Evolutionary conservation across 1,140 invertebrate species (phyloP), one percentile per base, ranked within the genome.

Genomic region (Aleiodes sp.): DNA sequence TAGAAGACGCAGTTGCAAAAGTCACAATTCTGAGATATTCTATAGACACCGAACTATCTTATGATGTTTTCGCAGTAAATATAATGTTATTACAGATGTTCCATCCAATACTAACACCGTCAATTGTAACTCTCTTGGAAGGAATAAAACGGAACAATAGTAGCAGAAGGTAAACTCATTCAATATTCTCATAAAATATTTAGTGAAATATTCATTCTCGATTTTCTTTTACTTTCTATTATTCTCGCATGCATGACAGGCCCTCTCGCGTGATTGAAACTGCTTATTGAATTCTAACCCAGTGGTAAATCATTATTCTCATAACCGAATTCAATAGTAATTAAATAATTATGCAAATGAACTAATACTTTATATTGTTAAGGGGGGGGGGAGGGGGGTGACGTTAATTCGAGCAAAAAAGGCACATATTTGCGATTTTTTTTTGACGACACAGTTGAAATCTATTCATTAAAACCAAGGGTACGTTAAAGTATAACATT

Each of bases 121-220:
- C 85, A 12, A 82, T 86, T 26, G 77, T 82, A 28, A 84, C 74
- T 72, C 70, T 87, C 24, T 80, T 87, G 6, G 84, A 85, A 37
- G 82, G 79, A 10, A 84, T 87, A 43, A 86, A 84, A 72, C 72
- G 80, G 33, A 82, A 83, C 73, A 83, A 84, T 67, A 79, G 73
- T 59, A 69, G 56, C 80, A 71, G 82, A 76, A 79, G 82, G 84
- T 85, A 77, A 4, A 33, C 9, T 33, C 12, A 8, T 33, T 33
- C 12, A 1, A 33, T 8, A 73, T n/a, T n/a, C n/a, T n/a, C n/a
- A n/a, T n/a, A n/a, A n/a, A n/a, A n/a, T n/a, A n/a, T n/a, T n/a
- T n/a, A n/a, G n/a, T n/a, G n/a, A n/a, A n/a, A n/a, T n/a, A 43
- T 43, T n/a, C 7, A 16, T 3, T 43, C 12, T n/a, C 28, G 39